Percentiles rank a stretch among this genome's conserved stretches.
Conservation (phyloP, 1,140 invertebrate genomes). For the Papilio polyxenes region DNA sequence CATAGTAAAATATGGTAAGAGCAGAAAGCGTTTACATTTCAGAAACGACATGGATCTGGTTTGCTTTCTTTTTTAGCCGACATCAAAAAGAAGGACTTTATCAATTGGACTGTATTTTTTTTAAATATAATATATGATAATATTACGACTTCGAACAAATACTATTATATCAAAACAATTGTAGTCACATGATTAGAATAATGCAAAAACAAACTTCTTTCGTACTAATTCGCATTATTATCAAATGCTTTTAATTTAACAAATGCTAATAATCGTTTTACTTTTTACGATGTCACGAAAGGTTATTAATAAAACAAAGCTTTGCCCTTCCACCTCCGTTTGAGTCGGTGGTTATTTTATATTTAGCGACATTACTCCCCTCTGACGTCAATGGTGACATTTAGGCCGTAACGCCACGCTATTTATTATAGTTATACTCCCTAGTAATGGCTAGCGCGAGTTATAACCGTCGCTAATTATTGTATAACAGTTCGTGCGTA, state of each 20-base stretch:
- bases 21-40: no score
- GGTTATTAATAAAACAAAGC: constrained; percentile 29
- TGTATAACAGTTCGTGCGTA: constrained; percentile 35
- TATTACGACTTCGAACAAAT: no score
- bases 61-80: no score
- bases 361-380: constrained; percentile 58
- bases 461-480: constrained; percentile 44
- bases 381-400: constrained; percentile 76
- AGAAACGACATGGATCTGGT: no score
- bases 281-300: constrained; percentile 4
- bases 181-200: background rate
- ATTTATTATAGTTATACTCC: constrained; percentile 49
- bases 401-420: constrained; percentile 55
- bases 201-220: background rate
- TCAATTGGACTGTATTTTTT: no score
- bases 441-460: constrained; percentile 45
- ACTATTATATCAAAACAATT: background rate
- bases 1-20: no score
- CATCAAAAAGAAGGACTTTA: no score
- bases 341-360: constrained; percentile 50
- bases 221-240: background rate
- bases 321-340: constrained; percentile 49
- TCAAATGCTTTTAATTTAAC: background rate
- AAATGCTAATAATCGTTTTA: background rate
- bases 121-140: no score